Evolutionary conservation across 2,888 invertebrate genomes (phyloP), one percentile per base, ranked within the genome.

Genomic region (Drepana falcataria): DNA sequence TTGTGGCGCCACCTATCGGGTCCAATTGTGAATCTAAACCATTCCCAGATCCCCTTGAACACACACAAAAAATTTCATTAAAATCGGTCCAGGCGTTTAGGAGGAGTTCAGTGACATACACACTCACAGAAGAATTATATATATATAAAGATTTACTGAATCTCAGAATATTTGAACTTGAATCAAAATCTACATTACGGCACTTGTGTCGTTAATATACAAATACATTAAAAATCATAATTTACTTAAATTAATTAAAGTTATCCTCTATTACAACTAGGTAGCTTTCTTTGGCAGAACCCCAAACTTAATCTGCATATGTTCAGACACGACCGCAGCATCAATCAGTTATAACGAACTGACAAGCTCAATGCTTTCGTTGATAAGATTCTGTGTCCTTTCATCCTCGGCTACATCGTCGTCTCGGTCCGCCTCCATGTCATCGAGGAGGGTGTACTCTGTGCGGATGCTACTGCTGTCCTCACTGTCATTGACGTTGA

Each of bases 391-490:
- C 71, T 91, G 91, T 2, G 82, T 75, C 49, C 77, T 73, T 64
- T 89, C 86, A 44, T 85, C 83, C 52, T 83, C 77, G 2, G 68
- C 69, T 35, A 63, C 83, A 2, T 72, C 76, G 4, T 63, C 69
- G 0, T 74, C 74, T 41, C 66, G 62, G 35, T 78, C 83, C 3
- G 63, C 64, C 2, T 83, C 83, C 0, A 72, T 71, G 21, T 88
- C 88, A 47, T 91, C 91, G 0, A 91, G 71, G 2, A 89, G 71
- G 0, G 91, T 91, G 65, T 85, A 89, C 59, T 91, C 91, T 0
- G 91, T 91, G 44, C 83, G 76, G 63, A 91, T 85, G 65, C 90
- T 90, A 75, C 87, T 85, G 63, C 84, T 87, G 54, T 91, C 91
- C 48, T 88, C 88, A 47, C 88, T 87, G 62, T 89, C 90, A 49